Conservation (phyloP, 2,113 vertebrate genomes). For the Heterocephalus glaber region DNA sequence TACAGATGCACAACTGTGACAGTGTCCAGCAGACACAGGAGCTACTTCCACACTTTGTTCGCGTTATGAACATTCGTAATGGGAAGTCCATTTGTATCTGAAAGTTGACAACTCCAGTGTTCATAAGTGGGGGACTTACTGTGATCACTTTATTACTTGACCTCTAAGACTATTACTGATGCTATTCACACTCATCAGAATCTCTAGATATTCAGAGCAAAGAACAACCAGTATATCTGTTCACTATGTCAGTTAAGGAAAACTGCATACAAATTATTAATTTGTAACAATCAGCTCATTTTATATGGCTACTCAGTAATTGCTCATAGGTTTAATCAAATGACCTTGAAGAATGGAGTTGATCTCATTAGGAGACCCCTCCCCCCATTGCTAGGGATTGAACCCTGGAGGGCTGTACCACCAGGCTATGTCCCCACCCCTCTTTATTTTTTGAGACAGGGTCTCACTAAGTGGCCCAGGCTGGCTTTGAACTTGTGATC, state of each 20-base stretch:
- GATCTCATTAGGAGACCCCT: not conserved
- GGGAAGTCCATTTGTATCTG: not conserved
- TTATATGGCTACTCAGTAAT: not conserved
- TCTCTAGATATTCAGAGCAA: not conserved
- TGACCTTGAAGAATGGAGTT: not conserved
- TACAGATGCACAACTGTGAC: not conserved
- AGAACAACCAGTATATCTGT: not conserved
- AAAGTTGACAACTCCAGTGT: not conserved
- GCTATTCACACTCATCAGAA: not conserved
- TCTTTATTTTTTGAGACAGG: not conserved
- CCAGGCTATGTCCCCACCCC: not conserved
- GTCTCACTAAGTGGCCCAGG: not conserved
- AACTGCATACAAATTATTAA: not conserved
- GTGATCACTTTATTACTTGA: constrained; percentile 27
- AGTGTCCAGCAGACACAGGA: not conserved
- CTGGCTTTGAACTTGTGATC: not conserved
- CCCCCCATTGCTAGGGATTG: not conserved
- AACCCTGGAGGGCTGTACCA: not conserved
- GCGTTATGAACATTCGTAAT: rapidly evolving
- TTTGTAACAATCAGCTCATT: not conserved
- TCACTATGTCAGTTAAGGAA: not conserved
- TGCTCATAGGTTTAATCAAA: not conserved
- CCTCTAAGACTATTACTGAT: not conserved
- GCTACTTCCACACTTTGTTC: too few relatives aligned
- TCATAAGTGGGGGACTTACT: not conserved